Evolutionary conservation across 1,140 invertebrate genomes (phyloP), one percentile per base, ranked within the genome.

Genomic region (Trichogramma pretiosum): DNA sequence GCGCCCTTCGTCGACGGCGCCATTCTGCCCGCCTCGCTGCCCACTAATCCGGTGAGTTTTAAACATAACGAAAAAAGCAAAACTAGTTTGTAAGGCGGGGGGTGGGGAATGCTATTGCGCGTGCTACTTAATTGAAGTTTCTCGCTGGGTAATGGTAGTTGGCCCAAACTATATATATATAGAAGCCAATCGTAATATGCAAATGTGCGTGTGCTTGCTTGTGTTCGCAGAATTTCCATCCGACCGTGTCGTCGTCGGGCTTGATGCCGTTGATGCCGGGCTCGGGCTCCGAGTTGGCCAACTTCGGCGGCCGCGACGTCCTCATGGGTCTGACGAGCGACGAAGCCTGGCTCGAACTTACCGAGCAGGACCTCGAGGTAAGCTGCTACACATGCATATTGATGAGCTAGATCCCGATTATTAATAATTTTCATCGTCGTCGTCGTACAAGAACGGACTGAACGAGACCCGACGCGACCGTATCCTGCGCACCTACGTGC

Each of bases 1-100:
- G 90, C 89, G 13, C 90, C 90, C 3, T 90, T 91, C 59, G 78
- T 91, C 48, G 90, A 93, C 68, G 87, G 88, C 14, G 84, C 85
- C 19, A 84, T 88, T 48, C 75, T 88, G 50, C 70, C 68, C 0
- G 55, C 54, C 19, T 38, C n/a, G n/a, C n/a, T n/a, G n/a, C n/a
- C n/a, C n/a, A n/a, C n/a, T n/a, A n/a, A n/a, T n/a, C n/a, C n/a
- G n/a, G n/a, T n/a, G n/a, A n/a, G n/a, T n/a, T n/a, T n/a, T n/a
- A n/a, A n/a, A n/a, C n/a, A n/a, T n/a, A n/a, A n/a, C n/a, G n/a
- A n/a, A n/a, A n/a, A n/a, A n/a, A n/a, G n/a, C n/a, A n/a, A n/a
- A n/a, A n/a, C n/a, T n/a, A n/a, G n/a, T n/a, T n/a, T n/a, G n/a
- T n/a, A n/a, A n/a, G n/a, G n/a, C n/a, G n/a, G n/a, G n/a, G n/a